A percentile compares a stretch with the other conserved stretches of the same genome.
phyloP scores from a whole-genome alignment of 2,797 vertebrate genomes.

The Microhierax caerulescens region DNA sequence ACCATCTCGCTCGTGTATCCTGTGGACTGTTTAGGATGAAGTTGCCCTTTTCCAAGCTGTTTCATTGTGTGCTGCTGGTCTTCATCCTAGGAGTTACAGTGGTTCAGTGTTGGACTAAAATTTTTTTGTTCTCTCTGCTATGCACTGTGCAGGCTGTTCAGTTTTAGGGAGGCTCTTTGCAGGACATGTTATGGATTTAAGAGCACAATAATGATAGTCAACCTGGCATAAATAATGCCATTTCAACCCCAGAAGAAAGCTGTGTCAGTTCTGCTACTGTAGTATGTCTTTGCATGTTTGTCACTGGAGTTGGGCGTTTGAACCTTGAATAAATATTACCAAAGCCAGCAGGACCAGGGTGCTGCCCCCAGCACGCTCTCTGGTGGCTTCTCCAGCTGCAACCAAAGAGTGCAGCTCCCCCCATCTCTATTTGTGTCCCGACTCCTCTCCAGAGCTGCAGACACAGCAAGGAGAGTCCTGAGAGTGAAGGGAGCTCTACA shows the following conservation, averaged over 20 bases:
- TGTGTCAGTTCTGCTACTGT: not conserved
- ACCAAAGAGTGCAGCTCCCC: not conserved
- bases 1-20: accelerated
- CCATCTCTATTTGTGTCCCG: not conserved
- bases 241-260: not conserved
- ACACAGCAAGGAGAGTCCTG: not conserved
- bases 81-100: not conserved
- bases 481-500: not conserved
- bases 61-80: not conserved
- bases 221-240: not conserved
- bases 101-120: not conserved
- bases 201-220: not conserved
- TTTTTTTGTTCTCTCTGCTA: not conserved
- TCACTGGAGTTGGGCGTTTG: not conserved
- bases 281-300: not conserved
- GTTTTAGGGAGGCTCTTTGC: not conserved
- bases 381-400: not conserved
- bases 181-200: not conserved
- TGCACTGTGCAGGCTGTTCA: not conserved
- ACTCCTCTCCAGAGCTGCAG: not conserved
- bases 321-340: not conserved
- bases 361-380: not conserved
- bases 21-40: not conserved
- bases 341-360: not conserved
- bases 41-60: not conserved